Conservation (phyloP, 1,140 invertebrate species). For the Medauroidea extradentata region DNA sequence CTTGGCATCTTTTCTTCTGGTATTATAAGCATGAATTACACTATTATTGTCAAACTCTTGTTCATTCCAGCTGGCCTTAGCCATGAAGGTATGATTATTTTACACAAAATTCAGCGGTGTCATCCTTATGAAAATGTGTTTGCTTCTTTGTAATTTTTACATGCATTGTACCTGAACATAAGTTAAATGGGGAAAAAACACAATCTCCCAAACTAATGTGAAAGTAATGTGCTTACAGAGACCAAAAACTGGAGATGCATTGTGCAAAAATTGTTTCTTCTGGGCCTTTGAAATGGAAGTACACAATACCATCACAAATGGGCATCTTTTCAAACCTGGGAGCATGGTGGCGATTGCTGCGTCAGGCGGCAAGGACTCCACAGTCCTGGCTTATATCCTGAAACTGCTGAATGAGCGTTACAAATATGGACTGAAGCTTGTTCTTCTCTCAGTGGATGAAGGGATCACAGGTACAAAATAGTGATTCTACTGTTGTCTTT, state of each 20-base stretch:
- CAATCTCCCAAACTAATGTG: slow-evolving; percentile 10
- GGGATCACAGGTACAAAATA: slow-evolving; percentile 94
- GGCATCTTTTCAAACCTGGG: slow-evolving; percentile 79
- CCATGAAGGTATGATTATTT: neutral
- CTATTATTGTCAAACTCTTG: too few relatives aligned
- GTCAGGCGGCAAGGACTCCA: slow-evolving; percentile 99
- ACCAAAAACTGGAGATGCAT: slow-evolving; percentile 83
- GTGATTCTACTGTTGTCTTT: too few relatives aligned
- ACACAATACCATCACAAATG: slow-evolving; percentile 85
- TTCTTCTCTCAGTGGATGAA: slow-evolving; percentile 96
- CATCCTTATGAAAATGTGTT: neutral
- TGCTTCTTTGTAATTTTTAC: slow-evolving; percentile 3
- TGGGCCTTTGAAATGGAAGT: slow-evolving; percentile 94
- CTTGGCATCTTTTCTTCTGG: too few relatives aligned
- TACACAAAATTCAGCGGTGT: slow-evolving; percentile 2
- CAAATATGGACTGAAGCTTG: slow-evolving; percentile 86
- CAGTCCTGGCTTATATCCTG: slow-evolving; percentile 89
- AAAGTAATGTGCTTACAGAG: slow-evolving; percentile 54
- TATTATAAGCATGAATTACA: too few relatives aligned
- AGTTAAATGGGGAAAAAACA: neutral
- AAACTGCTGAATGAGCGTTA: slow-evolving; percentile 90
- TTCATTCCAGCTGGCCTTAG: too few relatives aligned
- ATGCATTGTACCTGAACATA: slow-evolving; percentile 6
- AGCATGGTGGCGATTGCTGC: slow-evolving; percentile 93
- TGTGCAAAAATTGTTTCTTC: slow-evolving; percentile 96